Conservation (phyloP, 1,140 invertebrate species). For the Drosophila murphyi region DNA sequence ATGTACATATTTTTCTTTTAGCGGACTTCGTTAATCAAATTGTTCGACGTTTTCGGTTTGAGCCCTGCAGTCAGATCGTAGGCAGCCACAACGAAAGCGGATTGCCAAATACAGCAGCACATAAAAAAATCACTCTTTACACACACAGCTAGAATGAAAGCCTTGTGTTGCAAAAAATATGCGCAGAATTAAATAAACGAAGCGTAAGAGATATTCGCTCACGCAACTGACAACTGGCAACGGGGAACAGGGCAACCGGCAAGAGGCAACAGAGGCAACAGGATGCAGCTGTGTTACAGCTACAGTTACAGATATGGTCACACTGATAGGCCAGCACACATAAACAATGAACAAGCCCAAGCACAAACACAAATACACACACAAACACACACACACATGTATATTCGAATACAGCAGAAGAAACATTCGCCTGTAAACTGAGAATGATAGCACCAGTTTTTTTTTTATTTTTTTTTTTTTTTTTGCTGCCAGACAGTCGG, state of each 20-base stretch:
- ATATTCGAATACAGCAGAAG: slow-evolving; percentile 6
- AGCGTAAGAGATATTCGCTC: slow-evolving; percentile 69
- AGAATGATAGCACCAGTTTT: slow-evolving; percentile 54
- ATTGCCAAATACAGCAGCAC: slow-evolving; percentile 11
- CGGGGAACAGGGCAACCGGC: slow-evolving; percentile 7
- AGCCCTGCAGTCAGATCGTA: slow-evolving; percentile 2
- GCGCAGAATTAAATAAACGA: slow-evolving; percentile 76
- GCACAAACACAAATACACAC: slow-evolving; percentile 11
- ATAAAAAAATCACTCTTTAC: slow-evolving; percentile 6
- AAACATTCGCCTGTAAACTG: slow-evolving; percentile 57
- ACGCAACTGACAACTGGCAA: slow-evolving; percentile 3
- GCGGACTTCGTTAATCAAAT: slow-evolving; percentile 62
- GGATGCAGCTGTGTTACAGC: slow-evolving; percentile 13
- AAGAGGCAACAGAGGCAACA: not conserved
- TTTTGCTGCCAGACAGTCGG: slow-evolving; percentile 32
- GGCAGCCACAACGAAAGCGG: slow-evolving; percentile 10
- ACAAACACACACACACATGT: not conserved
- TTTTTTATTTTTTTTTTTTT: slow-evolving; percentile 23
- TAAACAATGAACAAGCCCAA: slow-evolving; percentile 26
- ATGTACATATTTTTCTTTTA: too few relatives aligned
- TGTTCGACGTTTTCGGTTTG: slow-evolving; percentile 51
- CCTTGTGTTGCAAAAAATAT: slow-evolving; percentile 42
- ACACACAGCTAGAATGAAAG: slow-evolving; percentile 9
- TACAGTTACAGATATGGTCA: slow-evolving; percentile 30
- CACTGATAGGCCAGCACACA: slow-evolving; percentile 32